Percentiles rank a stretch among this genome's conserved stretches.
Evolutionary conservation across 2,888 invertebrate genomes (phyloP).

Genomic region (Molanna angustata): DNA sequence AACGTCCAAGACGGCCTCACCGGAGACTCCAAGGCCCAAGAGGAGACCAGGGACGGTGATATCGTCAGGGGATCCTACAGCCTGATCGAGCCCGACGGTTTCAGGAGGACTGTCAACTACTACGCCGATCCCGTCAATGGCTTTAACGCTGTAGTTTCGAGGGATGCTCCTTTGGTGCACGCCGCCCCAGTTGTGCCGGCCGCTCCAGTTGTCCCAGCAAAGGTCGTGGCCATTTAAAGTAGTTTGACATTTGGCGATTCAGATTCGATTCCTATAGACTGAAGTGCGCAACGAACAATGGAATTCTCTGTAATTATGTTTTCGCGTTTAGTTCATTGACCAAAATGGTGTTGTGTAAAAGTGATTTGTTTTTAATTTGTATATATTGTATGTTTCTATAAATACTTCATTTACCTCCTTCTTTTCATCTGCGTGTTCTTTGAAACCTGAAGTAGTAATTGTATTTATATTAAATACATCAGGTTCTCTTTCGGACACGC

Average conservation of each 20-base stretch:
- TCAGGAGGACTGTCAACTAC: conserved; percentile 48
- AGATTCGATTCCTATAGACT: neutral
- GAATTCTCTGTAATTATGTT: neutral
- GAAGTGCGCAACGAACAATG: neutral
- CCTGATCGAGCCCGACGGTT: conserved; percentile 49
- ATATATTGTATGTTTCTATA: too few relatives aligned
- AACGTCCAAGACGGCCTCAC: conserved; percentile 49
- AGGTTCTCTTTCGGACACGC: too few relatives aligned
- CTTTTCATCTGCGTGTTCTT: too few relatives aligned
- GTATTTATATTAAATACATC: too few relatives aligned
- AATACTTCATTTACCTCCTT: too few relatives aligned
- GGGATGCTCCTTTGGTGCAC: conserved; percentile 32
- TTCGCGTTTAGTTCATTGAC: too few relatives aligned
- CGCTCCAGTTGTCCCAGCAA: conserved; percentile 38
- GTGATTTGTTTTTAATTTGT: too few relatives aligned
- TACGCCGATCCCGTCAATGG: conserved; percentile 49
- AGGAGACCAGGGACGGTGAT: conserved; percentile 49
- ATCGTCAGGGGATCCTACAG: conserved; percentile 51
- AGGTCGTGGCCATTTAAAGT: conserved; percentile 35
- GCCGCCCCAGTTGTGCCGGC: conserved; percentile 34
- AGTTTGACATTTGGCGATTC: neutral
- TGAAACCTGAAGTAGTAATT: too few relatives aligned
- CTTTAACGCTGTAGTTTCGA: conserved; percentile 49
- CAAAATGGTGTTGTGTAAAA: too few relatives aligned
- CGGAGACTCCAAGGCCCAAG: conserved; percentile 50